Percentiles rank a stretch among this genome's conserved stretches.
phyloP scores from a whole-genome alignment of 2,113 vertebrate genomes.

The Pangasianodon gigas region DNA sequence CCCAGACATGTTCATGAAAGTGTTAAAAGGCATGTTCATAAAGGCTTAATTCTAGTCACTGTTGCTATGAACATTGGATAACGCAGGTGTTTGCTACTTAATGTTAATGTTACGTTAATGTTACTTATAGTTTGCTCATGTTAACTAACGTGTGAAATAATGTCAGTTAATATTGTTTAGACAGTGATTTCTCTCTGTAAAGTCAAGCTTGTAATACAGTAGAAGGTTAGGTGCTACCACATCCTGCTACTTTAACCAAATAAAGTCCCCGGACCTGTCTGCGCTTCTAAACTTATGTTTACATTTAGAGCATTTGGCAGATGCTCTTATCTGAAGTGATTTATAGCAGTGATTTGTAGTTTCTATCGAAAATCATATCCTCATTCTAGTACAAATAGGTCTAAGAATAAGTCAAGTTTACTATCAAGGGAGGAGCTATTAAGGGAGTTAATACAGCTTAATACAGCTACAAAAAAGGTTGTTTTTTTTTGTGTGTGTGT shows the following conservation, averaged over 20 bases:
- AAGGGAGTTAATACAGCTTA: background rate
- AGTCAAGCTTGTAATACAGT: background rate
- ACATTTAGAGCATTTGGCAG: background rate
- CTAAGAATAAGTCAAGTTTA: background rate
- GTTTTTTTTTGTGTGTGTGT: conserved; percentile 13
- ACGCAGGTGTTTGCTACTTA: background rate
- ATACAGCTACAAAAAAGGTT: background rate
- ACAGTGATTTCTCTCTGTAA: background rate
- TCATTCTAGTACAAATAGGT: background rate
- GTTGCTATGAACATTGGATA: background rate
- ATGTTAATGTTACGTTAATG: background rate
- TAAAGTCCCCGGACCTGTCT: background rate
- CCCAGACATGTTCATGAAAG: background rate
- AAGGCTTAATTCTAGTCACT: background rate
- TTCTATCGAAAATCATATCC: background rate
- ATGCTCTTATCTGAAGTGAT: background rate
- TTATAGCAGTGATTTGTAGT: background rate
- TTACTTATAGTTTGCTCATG: background rate
- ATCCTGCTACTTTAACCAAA: background rate
- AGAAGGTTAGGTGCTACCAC: background rate
- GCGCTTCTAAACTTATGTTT: background rate
- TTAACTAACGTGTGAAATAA: background rate
- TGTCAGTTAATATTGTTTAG: background rate
- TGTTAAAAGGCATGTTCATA: too few relatives aligned
- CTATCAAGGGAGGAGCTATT: background rate